Base-by-base conservation (phyloP, 2,113 vertebrate genomes). In the Morone chrysops region DNA sequence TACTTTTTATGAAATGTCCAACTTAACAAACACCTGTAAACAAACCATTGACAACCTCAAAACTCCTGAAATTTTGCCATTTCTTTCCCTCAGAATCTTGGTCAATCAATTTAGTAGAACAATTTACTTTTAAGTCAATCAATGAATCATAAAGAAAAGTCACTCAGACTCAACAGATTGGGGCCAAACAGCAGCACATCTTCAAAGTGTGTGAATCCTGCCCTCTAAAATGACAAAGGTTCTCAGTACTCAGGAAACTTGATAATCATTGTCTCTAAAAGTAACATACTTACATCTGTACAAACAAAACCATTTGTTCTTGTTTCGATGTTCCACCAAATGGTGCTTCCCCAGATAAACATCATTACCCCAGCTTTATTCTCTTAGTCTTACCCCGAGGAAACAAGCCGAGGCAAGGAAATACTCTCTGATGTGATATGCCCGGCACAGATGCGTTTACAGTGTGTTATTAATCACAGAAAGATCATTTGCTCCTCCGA, bases 391-490 rank as follows among this genome's bases (percentile, higher is more conserved):
- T 69, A 82, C 80, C 90, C 82, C 0, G 80, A 87, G 90, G 88
- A 89, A 82, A 89, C 70, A 78, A 75, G 70, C 61, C 25, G 14
- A 78, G 87, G 80, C 87, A 63, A 69, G 82, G 80, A 92, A 93
- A 92, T 61, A 78, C 83, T 75, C 84, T 86, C 66, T 88, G 87
- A 87, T 88, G 91, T 61, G 90, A 87, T 90, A 71, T 71, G 72
- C 78, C 83, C 53, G 7, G 83, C 84, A 51, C 90, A 89, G 90
- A 88, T 72, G 80, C 78, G 47, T 92, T 92, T 92, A 91, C 91
- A 90, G 87, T 91, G 82, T 86, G 90, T 92, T 95, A 94, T 94
- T 95, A 92, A 94, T 94, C 89, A 93, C 92, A 86, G 81, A 79
- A 83, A 92, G 89, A 93, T 93, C 81, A 93, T 94, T 92, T 91